A percentile compares a stretch with the other conserved stretches of the same genome.
phyloP scores from a whole-genome alignment of 2,113 vertebrate genomes.

The Orthonyx spaldingii region DNA sequence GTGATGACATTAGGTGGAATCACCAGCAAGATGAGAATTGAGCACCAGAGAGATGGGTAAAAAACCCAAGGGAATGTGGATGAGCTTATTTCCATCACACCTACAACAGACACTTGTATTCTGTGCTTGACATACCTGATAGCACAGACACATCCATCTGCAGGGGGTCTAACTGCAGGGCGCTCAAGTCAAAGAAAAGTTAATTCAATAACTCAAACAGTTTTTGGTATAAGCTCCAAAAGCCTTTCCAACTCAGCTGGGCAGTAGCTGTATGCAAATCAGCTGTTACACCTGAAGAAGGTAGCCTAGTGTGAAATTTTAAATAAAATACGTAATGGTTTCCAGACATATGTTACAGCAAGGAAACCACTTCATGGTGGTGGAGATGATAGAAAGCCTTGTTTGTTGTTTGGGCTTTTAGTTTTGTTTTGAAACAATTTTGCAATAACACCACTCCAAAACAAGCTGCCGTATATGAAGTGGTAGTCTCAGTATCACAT shows the following conservation, averaged over 20 bases:
- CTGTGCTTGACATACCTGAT: background rate
- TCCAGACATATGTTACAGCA: background rate
- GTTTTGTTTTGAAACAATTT: background rate
- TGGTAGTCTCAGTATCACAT: background rate
- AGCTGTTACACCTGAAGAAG: background rate
- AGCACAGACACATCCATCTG: background rate
- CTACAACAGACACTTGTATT: background rate
- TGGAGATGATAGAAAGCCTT: background rate
- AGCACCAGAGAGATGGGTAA: background rate
- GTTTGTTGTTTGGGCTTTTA: background rate
- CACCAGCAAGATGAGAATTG: accelerated
- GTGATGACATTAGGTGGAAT: background rate
- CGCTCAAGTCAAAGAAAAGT: background rate
- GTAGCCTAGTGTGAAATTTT: background rate
- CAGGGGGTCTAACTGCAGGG: accelerated
- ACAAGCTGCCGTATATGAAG: background rate
- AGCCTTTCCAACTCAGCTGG: background rate
- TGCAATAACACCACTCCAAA: background rate
- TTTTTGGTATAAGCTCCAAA: background rate
- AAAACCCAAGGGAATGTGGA: background rate
- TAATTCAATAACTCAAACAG: background rate
- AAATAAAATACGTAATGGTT: background rate
- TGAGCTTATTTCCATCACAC: background rate
- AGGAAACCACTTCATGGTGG: background rate
- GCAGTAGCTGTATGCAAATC: background rate